Percentiles rank a stretch among this genome's conserved stretches.
Evolutionary conservation across 1,140 invertebrate genomes (phyloP).

Genomic region (Papilio glaucus): DNA sequence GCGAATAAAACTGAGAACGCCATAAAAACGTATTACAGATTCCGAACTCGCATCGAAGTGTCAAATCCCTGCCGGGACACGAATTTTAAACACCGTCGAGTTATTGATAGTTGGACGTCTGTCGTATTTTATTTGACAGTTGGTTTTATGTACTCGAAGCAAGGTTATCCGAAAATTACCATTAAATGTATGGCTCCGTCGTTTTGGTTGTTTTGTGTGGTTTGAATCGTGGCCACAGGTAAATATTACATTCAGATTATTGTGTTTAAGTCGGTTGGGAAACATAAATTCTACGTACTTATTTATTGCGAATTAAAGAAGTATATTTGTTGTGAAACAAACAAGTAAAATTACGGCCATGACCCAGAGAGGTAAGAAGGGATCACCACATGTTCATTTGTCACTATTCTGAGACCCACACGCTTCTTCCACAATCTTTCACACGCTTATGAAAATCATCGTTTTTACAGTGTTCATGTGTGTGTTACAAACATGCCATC

Average conservation of each 20-base stretch:
- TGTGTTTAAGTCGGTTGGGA: background rate
- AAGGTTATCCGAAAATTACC: conserved; percentile 35
- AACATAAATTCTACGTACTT: background rate
- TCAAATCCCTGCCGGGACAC: conserved; percentile 68
- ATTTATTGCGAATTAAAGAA: too few species aligned
- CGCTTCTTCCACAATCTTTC: background rate
- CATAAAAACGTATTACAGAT: conserved; percentile 73
- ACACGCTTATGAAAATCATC: too few species aligned
- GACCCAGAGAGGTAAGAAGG: background rate
- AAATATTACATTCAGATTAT: background rate
- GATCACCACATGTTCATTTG: background rate
- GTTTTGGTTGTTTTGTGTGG: background rate
- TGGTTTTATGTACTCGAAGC: conserved; percentile 40
- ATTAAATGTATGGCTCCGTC: conserved; percentile 1
- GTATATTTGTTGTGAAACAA: background rate
- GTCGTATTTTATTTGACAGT: conserved; percentile 55
- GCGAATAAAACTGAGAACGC: conserved; percentile 38
- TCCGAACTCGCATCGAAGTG: conserved; percentile 68
- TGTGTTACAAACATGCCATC: too few species aligned
- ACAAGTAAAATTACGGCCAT: background rate
- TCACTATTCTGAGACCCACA: background rate
- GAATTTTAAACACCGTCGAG: conserved; percentile 71
- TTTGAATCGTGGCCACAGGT: background rate
- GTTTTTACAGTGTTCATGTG: too few species aligned
- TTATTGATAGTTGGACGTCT: conserved; percentile 62